Conservation (phyloP, 1,140 invertebrate genomes). For the Glomeris maerens region DNA sequence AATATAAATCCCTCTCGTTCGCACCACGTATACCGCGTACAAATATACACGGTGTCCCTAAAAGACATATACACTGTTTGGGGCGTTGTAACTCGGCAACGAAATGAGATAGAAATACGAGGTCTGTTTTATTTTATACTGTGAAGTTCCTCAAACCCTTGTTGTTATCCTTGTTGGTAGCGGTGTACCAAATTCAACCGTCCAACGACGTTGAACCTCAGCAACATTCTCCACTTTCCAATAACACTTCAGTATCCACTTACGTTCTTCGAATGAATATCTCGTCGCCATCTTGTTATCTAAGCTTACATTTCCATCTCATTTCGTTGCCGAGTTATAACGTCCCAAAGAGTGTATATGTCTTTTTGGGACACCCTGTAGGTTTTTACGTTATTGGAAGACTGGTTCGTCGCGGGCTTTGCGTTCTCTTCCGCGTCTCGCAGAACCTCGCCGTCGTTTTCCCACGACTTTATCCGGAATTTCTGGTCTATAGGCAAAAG, state of each 20-base stretch:
- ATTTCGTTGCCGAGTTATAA: too few relatives aligned
- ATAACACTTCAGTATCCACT: too few relatives aligned
- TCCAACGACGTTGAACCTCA: too few relatives aligned
- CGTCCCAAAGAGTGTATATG: too few relatives aligned
- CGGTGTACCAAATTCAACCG: slow-evolving; percentile 17
- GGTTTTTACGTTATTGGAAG: slow-evolving; percentile 14
- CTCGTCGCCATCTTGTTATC: too few relatives aligned
- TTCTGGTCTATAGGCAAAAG: slow-evolving; percentile 40
- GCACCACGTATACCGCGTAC: slow-evolving; percentile 5
- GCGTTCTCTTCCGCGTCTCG: slow-evolving; percentile 4
- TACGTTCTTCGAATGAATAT: too few relatives aligned
- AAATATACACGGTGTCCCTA: too few relatives aligned
- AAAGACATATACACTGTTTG: too few relatives aligned
- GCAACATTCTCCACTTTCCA: too few relatives aligned
- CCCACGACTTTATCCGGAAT: slow-evolving; percentile 32
- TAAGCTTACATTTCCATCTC: too few relatives aligned
- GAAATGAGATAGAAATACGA: neutral
- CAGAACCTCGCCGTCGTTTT: slow-evolving; percentile 13
- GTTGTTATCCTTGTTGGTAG: neutral
- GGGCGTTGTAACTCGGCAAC: neutral
- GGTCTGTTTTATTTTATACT: neutral
- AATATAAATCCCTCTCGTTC: neutral
- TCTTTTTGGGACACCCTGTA: too few relatives aligned
- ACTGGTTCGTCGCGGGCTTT: slow-evolving; percentile 4
- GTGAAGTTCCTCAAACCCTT: neutral